Conservation (phyloP, 2,888 invertebrate genomes). For the Drosophila helvetica region DNA sequence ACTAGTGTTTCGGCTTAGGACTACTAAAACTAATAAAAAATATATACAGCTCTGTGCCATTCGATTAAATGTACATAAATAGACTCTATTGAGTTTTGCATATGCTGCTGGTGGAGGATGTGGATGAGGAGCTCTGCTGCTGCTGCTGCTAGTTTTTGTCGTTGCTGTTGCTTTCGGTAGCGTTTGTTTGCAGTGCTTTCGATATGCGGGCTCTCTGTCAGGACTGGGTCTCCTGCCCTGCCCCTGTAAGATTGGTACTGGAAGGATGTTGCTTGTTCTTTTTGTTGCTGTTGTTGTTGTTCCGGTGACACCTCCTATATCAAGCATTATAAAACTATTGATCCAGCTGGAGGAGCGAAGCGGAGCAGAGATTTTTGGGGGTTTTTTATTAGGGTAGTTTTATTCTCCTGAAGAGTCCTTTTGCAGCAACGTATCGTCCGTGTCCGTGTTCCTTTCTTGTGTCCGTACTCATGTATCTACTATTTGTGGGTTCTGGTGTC, state of each 20-base stretch:
- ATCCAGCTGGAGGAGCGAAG: conserved; percentile 19
- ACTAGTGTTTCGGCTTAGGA: conserved; percentile 63
- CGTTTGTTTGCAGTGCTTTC: conserved; percentile 20
- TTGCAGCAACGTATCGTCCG: conserved; percentile 24
- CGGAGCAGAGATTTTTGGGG: neutral
- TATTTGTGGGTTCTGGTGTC: conserved; percentile 19
- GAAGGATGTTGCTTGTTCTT: conserved; percentile 11
- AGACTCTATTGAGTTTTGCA: conserved; percentile 59
- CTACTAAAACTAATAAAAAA: conserved; percentile 76
- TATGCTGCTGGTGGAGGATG: conserved; percentile 28
- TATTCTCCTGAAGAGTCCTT: conserved; percentile 33
- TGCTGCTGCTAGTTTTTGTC: neutral
- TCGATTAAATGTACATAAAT: conserved; percentile 72
- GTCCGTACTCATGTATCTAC: conserved; percentile 43
- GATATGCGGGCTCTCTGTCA: conserved; percentile 28
- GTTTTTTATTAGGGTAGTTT: conserved; percentile 40
- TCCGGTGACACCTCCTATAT: conserved; percentile 37
- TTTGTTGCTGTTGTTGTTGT: conserved; percentile 22
- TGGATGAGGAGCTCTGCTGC: conserved; percentile 20
- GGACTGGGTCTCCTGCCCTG: neutral
- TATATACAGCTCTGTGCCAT: conserved; percentile 76
- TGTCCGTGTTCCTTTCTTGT: conserved; percentile 20
- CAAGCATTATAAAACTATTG: conserved; percentile 62
- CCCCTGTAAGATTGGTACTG: conserved; percentile 3
- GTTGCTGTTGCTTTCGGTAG: neutral